Evolutionary conservation across 2,797 vertebrate genomes (phyloP).

Genomic region (Gouania willdenowi): DNA sequence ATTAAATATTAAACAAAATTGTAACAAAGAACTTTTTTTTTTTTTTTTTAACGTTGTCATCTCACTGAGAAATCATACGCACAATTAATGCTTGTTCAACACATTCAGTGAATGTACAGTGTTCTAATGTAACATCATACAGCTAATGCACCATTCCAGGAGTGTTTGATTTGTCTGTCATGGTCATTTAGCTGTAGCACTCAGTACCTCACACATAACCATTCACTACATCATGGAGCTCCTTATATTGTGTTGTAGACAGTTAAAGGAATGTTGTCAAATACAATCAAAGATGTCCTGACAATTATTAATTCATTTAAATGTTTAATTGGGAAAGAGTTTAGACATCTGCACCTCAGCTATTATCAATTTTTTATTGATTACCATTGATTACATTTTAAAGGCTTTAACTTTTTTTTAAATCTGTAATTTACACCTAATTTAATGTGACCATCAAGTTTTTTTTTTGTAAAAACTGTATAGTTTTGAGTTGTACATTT

Average conservation of each 20-base stretch:
- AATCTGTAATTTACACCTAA: conserved; percentile 20
- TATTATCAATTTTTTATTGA: conserved; percentile 35
- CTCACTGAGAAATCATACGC: conserved; percentile 49
- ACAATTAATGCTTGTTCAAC: conserved; percentile 48
- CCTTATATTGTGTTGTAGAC: conserved; percentile 32
- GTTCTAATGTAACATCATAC: conserved; percentile 27
- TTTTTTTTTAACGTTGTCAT: conserved; percentile 43
- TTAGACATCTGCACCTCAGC: conserved; percentile 11
- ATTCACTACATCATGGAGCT: conserved; percentile 12
- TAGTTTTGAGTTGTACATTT: conserved; percentile 9
- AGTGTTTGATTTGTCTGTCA: conserved; percentile 27
- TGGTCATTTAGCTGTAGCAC: conserved; percentile 37
- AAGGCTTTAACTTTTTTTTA: conserved; percentile 18
- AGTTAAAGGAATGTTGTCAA: conserved; percentile 45
- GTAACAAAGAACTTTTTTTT: conserved; percentile 7
- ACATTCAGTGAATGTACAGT: conserved; percentile 57
- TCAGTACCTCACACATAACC: conserved; percentile 36
- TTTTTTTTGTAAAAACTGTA: conserved; percentile 4
- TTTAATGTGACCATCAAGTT: conserved; percentile 10
- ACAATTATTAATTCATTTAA: neutral
- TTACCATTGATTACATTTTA: conserved; percentile 42
- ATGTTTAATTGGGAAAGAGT: conserved; percentile 31
- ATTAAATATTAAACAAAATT: neutral
- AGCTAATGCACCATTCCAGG: conserved; percentile 22
- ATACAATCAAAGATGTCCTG: conserved; percentile 15